Conservation (phyloP, 2,888 invertebrate species). For the Eupeodes latifasciatus region DNA sequence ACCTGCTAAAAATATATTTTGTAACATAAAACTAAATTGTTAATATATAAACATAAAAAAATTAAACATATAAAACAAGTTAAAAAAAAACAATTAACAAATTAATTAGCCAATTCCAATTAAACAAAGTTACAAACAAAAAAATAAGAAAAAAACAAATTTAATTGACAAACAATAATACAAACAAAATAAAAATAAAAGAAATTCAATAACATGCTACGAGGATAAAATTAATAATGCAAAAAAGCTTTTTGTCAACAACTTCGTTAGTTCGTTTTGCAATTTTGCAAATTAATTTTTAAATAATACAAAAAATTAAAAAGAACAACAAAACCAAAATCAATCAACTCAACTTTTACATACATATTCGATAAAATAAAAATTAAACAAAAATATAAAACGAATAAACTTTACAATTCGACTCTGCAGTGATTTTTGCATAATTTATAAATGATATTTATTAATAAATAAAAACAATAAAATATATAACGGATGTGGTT, state of each 20-base stretch:
- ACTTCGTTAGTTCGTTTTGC: conserved; percentile 17
- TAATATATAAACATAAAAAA: conserved; percentile 46
- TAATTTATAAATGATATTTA: conserved; percentile 1
- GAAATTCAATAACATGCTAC: conserved; percentile 59
- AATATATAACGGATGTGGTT: conserved; percentile 52
- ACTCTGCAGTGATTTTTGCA: conserved; percentile 36
- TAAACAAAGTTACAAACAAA: conserved; percentile 38
- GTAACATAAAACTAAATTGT: conserved; percentile 19
- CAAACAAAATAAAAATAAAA: conserved; percentile 49
- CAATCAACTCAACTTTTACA: conserved; percentile 52
- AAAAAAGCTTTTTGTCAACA: conserved; percentile 22
- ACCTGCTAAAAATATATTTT: conserved; percentile 25
- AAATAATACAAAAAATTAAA: conserved; percentile 46
- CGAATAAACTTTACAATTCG: conserved; percentile 39
- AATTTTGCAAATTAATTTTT: conserved; percentile 32
- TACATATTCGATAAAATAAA: conserved; percentile 54
- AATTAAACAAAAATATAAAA: no score
- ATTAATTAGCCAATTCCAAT: conserved; percentile 77
- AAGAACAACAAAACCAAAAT: conserved; percentile 38
- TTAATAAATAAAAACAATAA: background rate
- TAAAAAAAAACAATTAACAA: conserved; percentile 69
- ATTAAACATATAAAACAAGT: conserved; percentile 41
- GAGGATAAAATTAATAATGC: conserved; percentile 14
- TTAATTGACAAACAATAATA: conserved; percentile 49
- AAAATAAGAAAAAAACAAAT: background rate